Evolutionary conservation across 2,888 invertebrate genomes (phyloP), one percentile per base, ranked within the genome.

Genomic region (Agonum fuliginosum): DNA sequence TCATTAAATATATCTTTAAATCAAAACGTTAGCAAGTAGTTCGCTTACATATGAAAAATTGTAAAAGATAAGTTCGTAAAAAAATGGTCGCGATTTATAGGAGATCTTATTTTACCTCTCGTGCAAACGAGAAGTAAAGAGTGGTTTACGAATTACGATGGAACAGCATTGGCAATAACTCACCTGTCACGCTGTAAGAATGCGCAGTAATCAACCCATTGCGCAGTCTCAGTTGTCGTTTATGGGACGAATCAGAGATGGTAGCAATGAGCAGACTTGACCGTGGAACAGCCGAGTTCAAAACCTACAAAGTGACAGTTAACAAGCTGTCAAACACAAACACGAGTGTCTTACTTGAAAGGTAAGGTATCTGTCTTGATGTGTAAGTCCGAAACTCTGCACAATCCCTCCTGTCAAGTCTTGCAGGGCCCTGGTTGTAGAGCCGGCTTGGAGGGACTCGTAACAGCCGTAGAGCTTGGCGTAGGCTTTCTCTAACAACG

Each of bases 401-500:
- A 93, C 93, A 80, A 94, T 91, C 73, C 94, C 94, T 58, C 94
- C 94, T 2, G 93, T 92, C 80, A 94, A 87, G 83, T 93, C 93
- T 86, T 93, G 92, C 81, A 93, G 89, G 6, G 93, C 93, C 83
- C 93, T 88, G 41, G 93, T 92, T 74, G 91, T 90, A 79, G 90
- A 89, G 79, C 92, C 91, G 70, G 90, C 90, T 22, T 89, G 88
- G 80, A 92, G 86, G 81, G 89, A 89, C 83, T 91, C 91, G 86
- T 93, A 94, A 81, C 91, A 91, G 34, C 94, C 93, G 86, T 93
- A 92, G 83, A 91, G 87, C 86, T 94, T 94, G 80, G 94, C 94
- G 86, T 94, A 94, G 6, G 94, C 94, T 87, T 94, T 94, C 86
- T 95, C 95, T 51, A 95, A 86, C 62, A 95, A 88, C 19, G 94